These are phyloP conservation scores for Tadarida brasiliensis DNA, from an alignment of 2,797 vertebrate species.

Conservation along the genomic window DNA sequence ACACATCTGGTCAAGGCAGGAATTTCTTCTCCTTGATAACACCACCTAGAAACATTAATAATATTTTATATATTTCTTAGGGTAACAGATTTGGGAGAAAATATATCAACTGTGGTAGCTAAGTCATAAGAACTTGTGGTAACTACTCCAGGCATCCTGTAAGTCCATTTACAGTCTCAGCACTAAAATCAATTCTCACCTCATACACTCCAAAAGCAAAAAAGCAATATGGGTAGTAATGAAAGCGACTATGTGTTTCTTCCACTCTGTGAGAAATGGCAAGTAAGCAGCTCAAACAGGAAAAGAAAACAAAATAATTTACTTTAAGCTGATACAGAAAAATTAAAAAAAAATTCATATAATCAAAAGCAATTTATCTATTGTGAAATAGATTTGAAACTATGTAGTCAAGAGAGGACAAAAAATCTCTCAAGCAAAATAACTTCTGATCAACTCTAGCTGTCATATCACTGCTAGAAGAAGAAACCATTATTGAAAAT, in stretches of 20 bases:
- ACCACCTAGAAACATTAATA: constrained; percentile 84
- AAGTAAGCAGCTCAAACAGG: constrained; percentile 73
- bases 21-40: constrained; percentile 84
- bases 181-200: constrained; percentile 69
- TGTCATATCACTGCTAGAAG: constrained; percentile 78
- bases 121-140: constrained; percentile 48
- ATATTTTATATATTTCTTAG: constrained; percentile 80
- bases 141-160: constrained; percentile 59
- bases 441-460: constrained; percentile 85
- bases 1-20: constrained; percentile 81
- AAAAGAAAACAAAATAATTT: constrained; percentile 70
- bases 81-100: constrained; percentile 79
- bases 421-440: constrained; percentile 81
- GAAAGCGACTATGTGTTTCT: constrained; percentile 69
- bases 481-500: constrained; percentile 80
- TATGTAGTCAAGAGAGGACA: constrained; percentile 70
- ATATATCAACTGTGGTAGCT: constrained; percentile 73
- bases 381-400: constrained; percentile 66
- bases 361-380: constrained; percentile 59
- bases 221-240: constrained; percentile 78
- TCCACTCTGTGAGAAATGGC: constrained; percentile 78
- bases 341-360: constrained; percentile 75
- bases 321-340: constrained; percentile 78
- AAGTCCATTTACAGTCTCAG: constrained; percentile 66
- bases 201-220: constrained; percentile 74